These are phyloP conservation scores for Pteruthius melanotis DNA, from an alignment of 2,113 vertebrate genomes.

Conservation along the genomic window DNA sequence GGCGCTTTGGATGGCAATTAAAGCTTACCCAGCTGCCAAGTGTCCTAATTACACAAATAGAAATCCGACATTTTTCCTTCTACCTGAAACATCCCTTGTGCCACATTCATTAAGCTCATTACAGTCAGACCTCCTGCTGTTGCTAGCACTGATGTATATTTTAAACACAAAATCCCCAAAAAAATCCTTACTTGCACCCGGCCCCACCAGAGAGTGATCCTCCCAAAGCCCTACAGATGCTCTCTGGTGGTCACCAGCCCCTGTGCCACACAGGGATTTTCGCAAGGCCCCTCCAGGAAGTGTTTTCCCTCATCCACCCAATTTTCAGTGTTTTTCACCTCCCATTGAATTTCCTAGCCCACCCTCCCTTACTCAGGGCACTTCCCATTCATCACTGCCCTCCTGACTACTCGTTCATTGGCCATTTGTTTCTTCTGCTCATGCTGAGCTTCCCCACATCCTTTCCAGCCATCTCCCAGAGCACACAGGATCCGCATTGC, in stretches of 20 bases:
- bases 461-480: fast-evolving
- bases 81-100: constrained; percentile 7
- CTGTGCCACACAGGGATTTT: not conserved
- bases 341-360: not conserved
- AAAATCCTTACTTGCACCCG: not conserved
- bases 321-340: not conserved
- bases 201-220: not conserved
- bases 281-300: not conserved
- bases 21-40: constrained; percentile 36
- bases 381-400: not conserved
- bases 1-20: constrained; percentile 35
- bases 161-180: not conserved
- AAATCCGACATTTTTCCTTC: not conserved
- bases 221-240: not conserved
- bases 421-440: not conserved
- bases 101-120: constrained; percentile 8
- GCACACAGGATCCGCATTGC: fast-evolving
- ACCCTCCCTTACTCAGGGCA: not conserved
- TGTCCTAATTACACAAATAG: constrained; percentile 1
- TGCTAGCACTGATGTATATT: not conserved
- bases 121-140: not conserved
- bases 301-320: not conserved
- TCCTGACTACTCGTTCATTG: fast-evolving
- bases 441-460: fast-evolving
- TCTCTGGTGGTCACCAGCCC: not conserved